Evolutionary conservation across 2,888 invertebrate genomes (phyloP).

Genomic region (Torymus texanus): DNA sequence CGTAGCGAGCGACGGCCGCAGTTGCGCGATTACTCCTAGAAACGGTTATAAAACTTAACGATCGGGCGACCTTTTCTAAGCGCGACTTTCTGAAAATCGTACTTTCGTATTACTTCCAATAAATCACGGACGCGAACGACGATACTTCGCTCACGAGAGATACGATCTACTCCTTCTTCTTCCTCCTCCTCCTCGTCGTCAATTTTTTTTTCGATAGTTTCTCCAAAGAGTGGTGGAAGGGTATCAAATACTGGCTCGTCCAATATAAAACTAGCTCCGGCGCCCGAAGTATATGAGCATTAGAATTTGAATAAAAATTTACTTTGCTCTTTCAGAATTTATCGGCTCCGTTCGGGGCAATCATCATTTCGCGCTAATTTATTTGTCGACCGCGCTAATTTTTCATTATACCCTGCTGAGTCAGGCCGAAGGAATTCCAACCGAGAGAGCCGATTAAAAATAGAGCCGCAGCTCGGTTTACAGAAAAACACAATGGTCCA

Average conservation of each 20-base stretch:
- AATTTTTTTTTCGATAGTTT: slow-evolving; percentile 15
- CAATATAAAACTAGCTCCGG: too few species aligned
- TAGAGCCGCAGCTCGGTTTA: background rate
- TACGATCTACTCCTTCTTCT: slow-evolving; percentile 20
- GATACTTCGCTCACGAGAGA: slow-evolving; percentile 25
- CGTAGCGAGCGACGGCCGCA: background rate
- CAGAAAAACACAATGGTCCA: background rate
- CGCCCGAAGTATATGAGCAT: too few species aligned
- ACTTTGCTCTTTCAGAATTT: too few species aligned
- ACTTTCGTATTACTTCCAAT: slow-evolving; percentile 50
- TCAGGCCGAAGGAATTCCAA: background rate
- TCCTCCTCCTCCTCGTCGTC: background rate
- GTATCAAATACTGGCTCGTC: slow-evolving; percentile 10
- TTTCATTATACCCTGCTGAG: background rate
- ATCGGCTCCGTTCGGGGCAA: too few species aligned
- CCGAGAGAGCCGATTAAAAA: slow-evolving; percentile 13
- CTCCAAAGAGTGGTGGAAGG: background rate
- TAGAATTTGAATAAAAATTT: too few species aligned
- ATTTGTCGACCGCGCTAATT: too few species aligned
- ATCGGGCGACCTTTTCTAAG: slow-evolving; percentile 42
- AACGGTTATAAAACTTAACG: slow-evolving; percentile 56
- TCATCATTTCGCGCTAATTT: too few species aligned
- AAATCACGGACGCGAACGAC: slow-evolving; percentile 48
- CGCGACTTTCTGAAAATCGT: slow-evolving; percentile 52
- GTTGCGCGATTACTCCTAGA: slow-evolving; percentile 22